Conservation (phyloP, 2,113 vertebrate species). For the Spheniscus mendiculus region DNA sequence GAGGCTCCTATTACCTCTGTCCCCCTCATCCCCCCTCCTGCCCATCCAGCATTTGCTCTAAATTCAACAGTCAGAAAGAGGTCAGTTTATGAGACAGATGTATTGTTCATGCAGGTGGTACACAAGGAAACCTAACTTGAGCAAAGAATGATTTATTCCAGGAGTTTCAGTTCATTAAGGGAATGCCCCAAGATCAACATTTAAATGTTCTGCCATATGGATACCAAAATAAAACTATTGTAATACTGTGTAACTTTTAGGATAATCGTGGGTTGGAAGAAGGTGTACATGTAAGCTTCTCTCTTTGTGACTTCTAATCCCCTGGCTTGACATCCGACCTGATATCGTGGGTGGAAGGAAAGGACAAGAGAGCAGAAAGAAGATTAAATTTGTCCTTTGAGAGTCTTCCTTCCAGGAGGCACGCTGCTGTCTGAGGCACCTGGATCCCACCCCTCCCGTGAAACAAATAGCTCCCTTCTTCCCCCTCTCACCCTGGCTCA, state of each 20-base stretch:
- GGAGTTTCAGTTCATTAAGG: not conserved
- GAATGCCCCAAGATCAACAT: not conserved
- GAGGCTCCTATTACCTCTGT: not conserved
- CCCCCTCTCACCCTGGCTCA: not conserved
- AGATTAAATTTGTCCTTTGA: not conserved
- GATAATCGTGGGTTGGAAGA: not conserved
- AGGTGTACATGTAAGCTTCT: not conserved
- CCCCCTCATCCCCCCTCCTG: no score
- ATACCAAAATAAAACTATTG: not conserved
- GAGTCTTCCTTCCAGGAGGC: not conserved
- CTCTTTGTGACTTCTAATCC: not conserved
- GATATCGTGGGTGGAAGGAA: not conserved
- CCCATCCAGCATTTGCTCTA: not conserved
- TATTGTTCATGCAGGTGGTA: not conserved
- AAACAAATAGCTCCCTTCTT: not conserved
- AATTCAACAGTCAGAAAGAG: not conserved
- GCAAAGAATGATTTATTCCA: not conserved
- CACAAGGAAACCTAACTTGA: not conserved
- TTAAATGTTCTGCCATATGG: not conserved
- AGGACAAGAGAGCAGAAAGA: not conserved
- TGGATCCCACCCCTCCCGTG: not conserved
- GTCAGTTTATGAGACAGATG: not conserved
- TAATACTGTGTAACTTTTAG: not conserved
- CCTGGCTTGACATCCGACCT: not conserved
- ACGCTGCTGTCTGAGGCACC: not conserved